phyloP scores from a whole-genome alignment of 1,140 invertebrate genomes.

The Kradibia gibbosae region DNA sequence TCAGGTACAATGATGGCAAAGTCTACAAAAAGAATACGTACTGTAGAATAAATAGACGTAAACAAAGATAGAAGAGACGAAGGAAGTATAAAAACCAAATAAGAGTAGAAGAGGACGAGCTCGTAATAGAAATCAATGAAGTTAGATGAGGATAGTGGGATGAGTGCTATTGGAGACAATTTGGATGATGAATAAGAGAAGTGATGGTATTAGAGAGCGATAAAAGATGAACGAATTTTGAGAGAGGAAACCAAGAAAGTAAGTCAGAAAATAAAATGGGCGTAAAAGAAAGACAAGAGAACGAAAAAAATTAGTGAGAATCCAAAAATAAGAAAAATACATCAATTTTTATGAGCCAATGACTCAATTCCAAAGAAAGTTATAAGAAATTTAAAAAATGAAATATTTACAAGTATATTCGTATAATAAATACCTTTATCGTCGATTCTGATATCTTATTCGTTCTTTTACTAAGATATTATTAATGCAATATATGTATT shows the following conservation, averaged over 20 bases:
- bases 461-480: neutral
- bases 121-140: slow-evolving; percentile 36
- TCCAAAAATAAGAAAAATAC: neutral
- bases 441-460: neutral
- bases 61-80: slow-evolving; percentile 6
- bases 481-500: neutral
- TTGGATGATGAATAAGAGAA: slow-evolving; percentile 36
- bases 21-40: neutral
- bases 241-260: too few relatives aligned
- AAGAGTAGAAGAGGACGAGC: neutral
- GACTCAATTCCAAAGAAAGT: slow-evolving; percentile 11
- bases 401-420: neutral
- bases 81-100: slow-evolving; percentile 17
- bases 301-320: neutral
- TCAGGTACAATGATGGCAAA: neutral
- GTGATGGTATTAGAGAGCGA: neutral
- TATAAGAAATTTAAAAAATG: neutral
- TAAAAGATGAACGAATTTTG: slow-evolving; percentile 13
- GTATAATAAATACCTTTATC: neutral
- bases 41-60: neutral
- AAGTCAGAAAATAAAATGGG: too few relatives aligned
- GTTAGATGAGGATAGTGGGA: neutral
- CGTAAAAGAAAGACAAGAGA: neutral
- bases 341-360: slow-evolving; percentile 2
- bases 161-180: slow-evolving; percentile 3